Conservation (phyloP, 2,888 invertebrate species). For the Mycogona germanica region DNA sequence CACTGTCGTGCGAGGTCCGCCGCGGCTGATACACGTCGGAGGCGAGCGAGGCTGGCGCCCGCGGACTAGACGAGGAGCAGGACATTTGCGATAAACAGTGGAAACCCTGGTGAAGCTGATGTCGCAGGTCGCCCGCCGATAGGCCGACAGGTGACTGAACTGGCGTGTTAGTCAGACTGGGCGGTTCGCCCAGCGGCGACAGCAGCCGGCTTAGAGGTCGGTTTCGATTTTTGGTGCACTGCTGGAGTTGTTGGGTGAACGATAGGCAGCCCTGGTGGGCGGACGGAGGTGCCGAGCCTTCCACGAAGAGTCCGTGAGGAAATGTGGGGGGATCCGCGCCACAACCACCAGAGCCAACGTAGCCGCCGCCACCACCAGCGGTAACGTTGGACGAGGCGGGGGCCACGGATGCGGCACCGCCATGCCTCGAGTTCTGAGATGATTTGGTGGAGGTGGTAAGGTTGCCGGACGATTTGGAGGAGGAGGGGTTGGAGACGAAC, state of each 20-base stretch:
- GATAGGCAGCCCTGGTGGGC: constrained; percentile 43
- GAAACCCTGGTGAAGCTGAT: constrained; percentile 16
- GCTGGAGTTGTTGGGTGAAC: constrained; percentile 85
- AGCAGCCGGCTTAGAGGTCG: constrained; percentile 48
- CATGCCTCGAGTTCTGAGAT: constrained; percentile 27
- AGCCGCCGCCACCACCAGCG: constrained; percentile 38
- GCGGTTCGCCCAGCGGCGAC: constrained; percentile 49
- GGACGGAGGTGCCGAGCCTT: constrained; percentile 18
- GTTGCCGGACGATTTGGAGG: constrained; percentile 60
- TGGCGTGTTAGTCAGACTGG: constrained; percentile 66
- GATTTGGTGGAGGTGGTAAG: constrained; percentile 54
- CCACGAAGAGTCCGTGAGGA: constrained; percentile 19
- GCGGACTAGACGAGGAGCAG: constrained; percentile 10
- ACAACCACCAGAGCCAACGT: constrained; percentile 18
- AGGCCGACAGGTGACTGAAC: constrained; percentile 52
- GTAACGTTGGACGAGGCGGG: constrained; percentile 25
- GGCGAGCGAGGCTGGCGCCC: constrained; percentile 2
- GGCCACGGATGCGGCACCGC: neutral
- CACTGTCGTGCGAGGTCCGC: neutral
- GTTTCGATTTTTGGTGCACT: constrained; percentile 57
- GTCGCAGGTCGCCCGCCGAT: constrained; percentile 25
- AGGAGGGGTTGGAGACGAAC: constrained; percentile 36
- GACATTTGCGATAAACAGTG: constrained; percentile 20
- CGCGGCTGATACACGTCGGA: constrained; percentile 6
- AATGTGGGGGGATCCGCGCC: constrained; percentile 16